Evolutionary conservation across 1,140 invertebrate species (phyloP).

Genomic region (Panagrolaimus sp.): DNA sequence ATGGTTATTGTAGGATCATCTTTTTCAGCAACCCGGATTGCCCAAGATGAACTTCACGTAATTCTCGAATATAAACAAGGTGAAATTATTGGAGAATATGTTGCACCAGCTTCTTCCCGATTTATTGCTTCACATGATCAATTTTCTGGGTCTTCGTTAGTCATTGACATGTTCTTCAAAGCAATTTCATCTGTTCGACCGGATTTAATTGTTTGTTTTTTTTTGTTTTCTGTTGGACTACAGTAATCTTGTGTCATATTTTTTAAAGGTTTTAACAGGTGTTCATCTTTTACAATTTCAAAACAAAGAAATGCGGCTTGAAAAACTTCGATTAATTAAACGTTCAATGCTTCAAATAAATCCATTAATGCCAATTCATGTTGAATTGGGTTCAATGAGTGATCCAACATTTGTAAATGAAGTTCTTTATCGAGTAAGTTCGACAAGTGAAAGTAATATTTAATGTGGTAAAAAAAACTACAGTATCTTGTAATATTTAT

Average conservation of each 20-base stretch:
- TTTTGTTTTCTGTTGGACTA: conserved; percentile 62
- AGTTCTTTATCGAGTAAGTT: conserved; percentile 59
- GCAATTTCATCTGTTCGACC: conserved; percentile 57
- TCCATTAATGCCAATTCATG: conserved; percentile 60
- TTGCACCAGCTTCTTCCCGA: conserved; percentile 61
- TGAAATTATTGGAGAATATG: conserved; percentile 60
- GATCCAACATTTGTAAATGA: conserved; percentile 58
- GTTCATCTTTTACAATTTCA: conserved; percentile 21
- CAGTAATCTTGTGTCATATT: conserved; percentile 43
- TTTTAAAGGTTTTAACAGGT: conserved; percentile 14
- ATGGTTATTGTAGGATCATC: too few relatives aligned
- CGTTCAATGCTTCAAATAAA: conserved; percentile 55
- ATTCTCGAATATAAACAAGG: conserved; percentile 62
- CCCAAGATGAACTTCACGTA: conserved; percentile 62
- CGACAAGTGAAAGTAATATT: neutral
- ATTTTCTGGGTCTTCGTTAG: conserved; percentile 57
- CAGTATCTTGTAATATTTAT: too few relatives aligned
- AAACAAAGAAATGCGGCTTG: conserved; percentile 52
- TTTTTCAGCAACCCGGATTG: conserved; percentile 44
- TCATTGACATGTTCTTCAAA: conserved; percentile 62
- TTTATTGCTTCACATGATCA: conserved; percentile 63
- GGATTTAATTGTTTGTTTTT: conserved; percentile 61
- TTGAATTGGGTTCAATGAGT: conserved; percentile 63
- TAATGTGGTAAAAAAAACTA: too few relatives aligned
- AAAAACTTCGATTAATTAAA: conserved; percentile 58